Evolutionary conservation across 2,888 invertebrate species (phyloP).

Genomic region (Drosophila silvestris): DNA sequence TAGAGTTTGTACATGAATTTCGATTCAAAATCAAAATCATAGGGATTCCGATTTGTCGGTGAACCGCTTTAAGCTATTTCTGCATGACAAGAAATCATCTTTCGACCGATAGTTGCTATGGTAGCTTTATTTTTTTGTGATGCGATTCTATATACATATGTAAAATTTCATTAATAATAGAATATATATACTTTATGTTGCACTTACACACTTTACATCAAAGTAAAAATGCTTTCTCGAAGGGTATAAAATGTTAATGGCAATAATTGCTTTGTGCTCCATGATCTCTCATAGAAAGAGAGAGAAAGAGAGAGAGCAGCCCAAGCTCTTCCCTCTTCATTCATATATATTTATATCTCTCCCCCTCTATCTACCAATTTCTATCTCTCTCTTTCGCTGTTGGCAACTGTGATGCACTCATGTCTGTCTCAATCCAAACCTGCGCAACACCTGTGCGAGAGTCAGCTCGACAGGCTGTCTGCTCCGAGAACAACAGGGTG

Average conservation of each 20-base stretch:
- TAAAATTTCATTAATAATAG: too few species aligned
- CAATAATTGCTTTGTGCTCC: neutral
- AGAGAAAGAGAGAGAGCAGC: neutral
- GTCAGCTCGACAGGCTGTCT: constrained; percentile 32
- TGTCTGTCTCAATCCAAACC: constrained; percentile 32
- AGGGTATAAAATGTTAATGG: neutral
- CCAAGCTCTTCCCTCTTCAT: neutral
- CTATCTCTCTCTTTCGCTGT: neutral
- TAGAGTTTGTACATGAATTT: neutral
- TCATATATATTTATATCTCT: neutral
- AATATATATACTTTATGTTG: neutral
- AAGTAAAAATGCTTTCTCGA: neutral
- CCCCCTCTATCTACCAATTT: neutral
- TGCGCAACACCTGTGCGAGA: constrained; percentile 63
- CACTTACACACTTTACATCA: neutral
- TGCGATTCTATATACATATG: neutral
- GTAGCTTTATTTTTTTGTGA: neutral
- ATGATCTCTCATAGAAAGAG: neutral
- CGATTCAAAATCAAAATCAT: neutral
- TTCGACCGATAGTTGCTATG: neutral
- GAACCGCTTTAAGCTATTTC: neutral
- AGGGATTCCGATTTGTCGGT: neutral
- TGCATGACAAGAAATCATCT: neutral
- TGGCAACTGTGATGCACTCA: constrained; percentile 15
- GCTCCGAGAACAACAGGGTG: constrained; percentile 32